Conservation (phyloP, 1,140 invertebrate species). For the Dinoponera quadriceps region DNA sequence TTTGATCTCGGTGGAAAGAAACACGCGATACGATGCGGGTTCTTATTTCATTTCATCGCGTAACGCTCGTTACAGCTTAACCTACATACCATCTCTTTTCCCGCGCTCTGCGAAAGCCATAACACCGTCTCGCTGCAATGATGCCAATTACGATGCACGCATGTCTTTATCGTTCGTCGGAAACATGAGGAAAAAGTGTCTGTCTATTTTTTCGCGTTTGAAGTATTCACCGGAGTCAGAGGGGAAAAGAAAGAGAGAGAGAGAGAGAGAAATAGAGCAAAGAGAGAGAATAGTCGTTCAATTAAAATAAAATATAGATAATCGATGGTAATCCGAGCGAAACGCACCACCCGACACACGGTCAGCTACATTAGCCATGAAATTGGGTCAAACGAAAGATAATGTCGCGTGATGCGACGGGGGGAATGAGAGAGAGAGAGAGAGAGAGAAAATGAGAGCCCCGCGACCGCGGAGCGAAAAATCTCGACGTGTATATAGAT, state of each 20-base stretch:
- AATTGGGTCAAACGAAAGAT: conserved; percentile 47
- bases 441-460: no score
- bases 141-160: not conserved
- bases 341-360: not conserved
- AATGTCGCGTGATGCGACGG: not conserved
- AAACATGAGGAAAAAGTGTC: not conserved
- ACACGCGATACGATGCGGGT: not conserved
- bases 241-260: no score
- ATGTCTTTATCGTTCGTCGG: not conserved
- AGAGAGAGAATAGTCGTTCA: not conserved
- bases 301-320: conserved; percentile 38
- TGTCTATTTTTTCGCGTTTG: not conserved
- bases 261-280: no score
- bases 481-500: not conserved
- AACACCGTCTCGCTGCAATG: not conserved
- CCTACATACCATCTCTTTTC: not conserved
- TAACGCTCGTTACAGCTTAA: not conserved
- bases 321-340: conserved; percentile 35
- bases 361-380: not conserved
- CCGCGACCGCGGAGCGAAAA: no score
- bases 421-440: no score
- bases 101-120: not conserved
- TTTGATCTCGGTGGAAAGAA: not conserved
- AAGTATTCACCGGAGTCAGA: conserved; percentile 6
- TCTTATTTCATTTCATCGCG: not conserved